phyloP scores from a whole-genome alignment of 1,140 invertebrate genomes.

The Ctenoplectra terminalis region DNA sequence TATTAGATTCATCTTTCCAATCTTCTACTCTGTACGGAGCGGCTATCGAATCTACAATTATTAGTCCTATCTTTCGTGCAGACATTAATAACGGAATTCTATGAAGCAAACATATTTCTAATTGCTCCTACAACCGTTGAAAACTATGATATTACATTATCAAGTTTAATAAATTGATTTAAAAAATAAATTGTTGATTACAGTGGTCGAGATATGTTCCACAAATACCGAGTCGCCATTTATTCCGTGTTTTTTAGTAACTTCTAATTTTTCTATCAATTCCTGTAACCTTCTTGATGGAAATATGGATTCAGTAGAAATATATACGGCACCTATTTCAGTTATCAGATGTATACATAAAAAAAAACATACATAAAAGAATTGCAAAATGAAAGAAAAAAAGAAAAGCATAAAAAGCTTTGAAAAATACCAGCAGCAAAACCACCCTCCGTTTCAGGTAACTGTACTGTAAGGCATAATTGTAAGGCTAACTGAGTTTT shows the following conservation, averaged over 20 bases:
- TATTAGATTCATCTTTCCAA: constrained; percentile 77
- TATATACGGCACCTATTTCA: constrained; percentile 86
- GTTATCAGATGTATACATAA: constrained; percentile 17
- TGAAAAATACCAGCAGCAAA: constrained; percentile 80
- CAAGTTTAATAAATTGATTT: constrained; percentile 22
- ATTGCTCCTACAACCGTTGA: constrained; percentile 81
- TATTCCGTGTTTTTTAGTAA: constrained; percentile 71
- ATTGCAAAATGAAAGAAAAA: constrained; percentile 22
- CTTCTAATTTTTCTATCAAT: constrained; percentile 76
- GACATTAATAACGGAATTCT: constrained; percentile 83
- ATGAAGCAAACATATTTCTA: constrained; percentile 84
- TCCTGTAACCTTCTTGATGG: constrained; percentile 87
- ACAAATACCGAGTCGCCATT: constrained; percentile 84
- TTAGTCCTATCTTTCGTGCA: constrained; percentile 84
- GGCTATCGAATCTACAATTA: constrained; percentile 91
- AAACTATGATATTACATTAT: constrained; percentile 27
- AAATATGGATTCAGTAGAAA: constrained; percentile 90
- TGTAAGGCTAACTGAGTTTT: constrained; percentile 94
- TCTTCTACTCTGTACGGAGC: constrained; percentile 88
- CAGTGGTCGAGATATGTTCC: constrained; percentile 81
- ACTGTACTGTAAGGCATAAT: constrained; percentile 85
- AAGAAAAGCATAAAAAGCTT: not conserved
- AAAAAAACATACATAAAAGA: constrained; percentile 15
- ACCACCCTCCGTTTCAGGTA: constrained; percentile 80
- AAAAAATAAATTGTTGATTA: constrained; percentile 63